These are phyloP conservation scores for Dinocampus coccinellae DNA, from an alignment of 2,888 invertebrate species.

Conservation along the genomic window DNA sequence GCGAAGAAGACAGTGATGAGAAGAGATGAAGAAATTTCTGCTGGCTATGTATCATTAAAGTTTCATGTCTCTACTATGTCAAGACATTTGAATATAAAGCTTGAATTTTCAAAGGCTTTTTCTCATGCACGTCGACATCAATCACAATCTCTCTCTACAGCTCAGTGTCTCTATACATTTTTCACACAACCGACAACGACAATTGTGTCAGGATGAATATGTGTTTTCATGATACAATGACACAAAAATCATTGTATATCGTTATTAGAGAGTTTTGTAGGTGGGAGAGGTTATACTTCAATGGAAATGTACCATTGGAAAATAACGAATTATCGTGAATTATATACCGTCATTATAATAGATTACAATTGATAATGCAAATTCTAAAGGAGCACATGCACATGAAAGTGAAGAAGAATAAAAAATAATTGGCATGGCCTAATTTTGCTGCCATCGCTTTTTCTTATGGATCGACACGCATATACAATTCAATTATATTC, in stretches of 20 bases:
- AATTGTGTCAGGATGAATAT: background rate
- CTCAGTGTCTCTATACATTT: background rate
- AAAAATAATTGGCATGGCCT: background rate
- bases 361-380: background rate
- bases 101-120: conserved; percentile 8
- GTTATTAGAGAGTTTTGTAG: background rate
- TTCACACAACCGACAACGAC: background rate
- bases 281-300: too few species aligned
- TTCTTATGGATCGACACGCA: background rate
- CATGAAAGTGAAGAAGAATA: background rate
- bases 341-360: background rate
- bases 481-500: background rate
- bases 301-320: background rate
- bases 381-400: background rate
- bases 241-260: background rate
- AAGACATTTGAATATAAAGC: background rate
- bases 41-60: background rate
- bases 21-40: background rate
- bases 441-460: background rate
- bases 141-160: conserved; percentile 5
- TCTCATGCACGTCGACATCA: conserved; percentile 6
- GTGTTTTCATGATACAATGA: background rate
- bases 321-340: background rate
- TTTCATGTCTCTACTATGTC: background rate
- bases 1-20: background rate